Percentiles rank a stretch among this genome's conserved stretches.
Conservation (phyloP, 2,113 vertebrate species). For the Hippocampus abdominalis region DNA sequence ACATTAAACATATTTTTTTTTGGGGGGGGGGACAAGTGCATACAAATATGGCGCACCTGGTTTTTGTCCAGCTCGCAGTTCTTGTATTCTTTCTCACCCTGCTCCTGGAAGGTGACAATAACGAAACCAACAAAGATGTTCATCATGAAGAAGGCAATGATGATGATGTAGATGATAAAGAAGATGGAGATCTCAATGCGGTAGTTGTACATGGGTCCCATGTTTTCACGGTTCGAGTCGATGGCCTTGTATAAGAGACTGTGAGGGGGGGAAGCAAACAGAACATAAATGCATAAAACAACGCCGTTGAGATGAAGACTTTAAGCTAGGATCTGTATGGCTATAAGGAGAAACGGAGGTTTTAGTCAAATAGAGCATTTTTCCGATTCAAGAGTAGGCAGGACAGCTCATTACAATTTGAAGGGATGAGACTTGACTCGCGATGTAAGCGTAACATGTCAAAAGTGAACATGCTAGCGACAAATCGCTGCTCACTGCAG, state of each 20-base stretch:
- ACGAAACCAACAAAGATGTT: conserved; percentile 99
- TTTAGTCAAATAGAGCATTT: neutral
- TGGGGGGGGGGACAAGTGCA: neutral
- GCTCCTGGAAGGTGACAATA: conserved; percentile 98
- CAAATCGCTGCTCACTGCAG: neutral
- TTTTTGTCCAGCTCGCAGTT: conserved; percentile 99
- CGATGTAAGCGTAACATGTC: neutral
- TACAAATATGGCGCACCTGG: conserved; percentile 76
- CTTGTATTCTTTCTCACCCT: conserved; percentile 98
- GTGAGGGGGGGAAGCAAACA: conserved; percentile 14
- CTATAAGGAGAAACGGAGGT: neutral
- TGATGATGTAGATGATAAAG: conserved; percentile 99
- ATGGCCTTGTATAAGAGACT: conserved; percentile 96
- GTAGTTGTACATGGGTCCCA: conserved; percentile 96
- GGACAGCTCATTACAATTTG: neutral
- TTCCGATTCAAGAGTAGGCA: neutral
- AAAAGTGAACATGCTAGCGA: neutral
- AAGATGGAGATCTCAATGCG: conserved; percentile 98
- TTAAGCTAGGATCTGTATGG: neutral
- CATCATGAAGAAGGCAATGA: conserved; percentile 99
- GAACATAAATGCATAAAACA: neutral
- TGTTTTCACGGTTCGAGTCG: conserved; percentile 91
- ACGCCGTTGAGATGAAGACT: neutral
- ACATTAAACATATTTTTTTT: neutral
- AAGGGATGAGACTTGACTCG: neutral